Percentiles rank a stretch among this genome's conserved stretches.
Evolutionary conservation across 2,888 invertebrate species (phyloP).

Genomic region (Alloscopus bannaensis): DNA sequence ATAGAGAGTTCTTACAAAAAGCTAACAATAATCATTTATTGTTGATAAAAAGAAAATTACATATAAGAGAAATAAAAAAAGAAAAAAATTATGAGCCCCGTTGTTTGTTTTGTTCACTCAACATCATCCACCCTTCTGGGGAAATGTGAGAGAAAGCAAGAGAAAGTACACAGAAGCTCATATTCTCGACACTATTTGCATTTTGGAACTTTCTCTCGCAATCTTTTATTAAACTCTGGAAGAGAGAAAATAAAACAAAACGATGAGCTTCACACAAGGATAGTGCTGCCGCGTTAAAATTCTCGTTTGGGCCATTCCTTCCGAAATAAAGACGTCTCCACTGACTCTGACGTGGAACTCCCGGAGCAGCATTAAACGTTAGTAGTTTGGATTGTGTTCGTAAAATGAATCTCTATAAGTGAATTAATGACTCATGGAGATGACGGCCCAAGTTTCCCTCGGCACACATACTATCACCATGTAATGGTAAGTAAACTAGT

Average conservation of each 20-base stretch:
- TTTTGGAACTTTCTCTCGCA: not conserved
- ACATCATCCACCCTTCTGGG: not conserved
- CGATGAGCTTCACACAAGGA: not conserved
- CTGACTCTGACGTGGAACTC: conserved; percentile 41
- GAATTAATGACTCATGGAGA: conserved; percentile 30
- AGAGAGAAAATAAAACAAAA: not conserved
- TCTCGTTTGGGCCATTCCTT: conserved; percentile 7
- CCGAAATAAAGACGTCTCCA: not conserved
- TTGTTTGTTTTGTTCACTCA: not conserved
- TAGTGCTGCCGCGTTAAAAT: conserved; percentile 31
- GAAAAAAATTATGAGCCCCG: conserved; percentile 32
- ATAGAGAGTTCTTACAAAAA: conserved; percentile 60
- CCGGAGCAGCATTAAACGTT: conserved; percentile 36
- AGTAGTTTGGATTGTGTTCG: conserved; percentile 30
- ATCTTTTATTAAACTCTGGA: not conserved
- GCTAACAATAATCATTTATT: conserved; percentile 61
- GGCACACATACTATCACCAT: no score
- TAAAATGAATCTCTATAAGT: conserved; percentile 42
- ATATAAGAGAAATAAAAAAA: conserved; percentile 54
- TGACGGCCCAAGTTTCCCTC: conserved; percentile 26
- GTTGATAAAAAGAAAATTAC: conserved; percentile 61
- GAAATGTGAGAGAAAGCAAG: not conserved
- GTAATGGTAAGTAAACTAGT: no score
- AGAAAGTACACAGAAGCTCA: not conserved
- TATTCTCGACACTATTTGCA: not conserved